A percentile compares a stretch with the other conserved stretches of the same genome.
These are phyloP conservation scores for Epinephelus coioides DNA, from an alignment of 2,797 vertebrate genomes.

Conservation along the genomic window DNA sequence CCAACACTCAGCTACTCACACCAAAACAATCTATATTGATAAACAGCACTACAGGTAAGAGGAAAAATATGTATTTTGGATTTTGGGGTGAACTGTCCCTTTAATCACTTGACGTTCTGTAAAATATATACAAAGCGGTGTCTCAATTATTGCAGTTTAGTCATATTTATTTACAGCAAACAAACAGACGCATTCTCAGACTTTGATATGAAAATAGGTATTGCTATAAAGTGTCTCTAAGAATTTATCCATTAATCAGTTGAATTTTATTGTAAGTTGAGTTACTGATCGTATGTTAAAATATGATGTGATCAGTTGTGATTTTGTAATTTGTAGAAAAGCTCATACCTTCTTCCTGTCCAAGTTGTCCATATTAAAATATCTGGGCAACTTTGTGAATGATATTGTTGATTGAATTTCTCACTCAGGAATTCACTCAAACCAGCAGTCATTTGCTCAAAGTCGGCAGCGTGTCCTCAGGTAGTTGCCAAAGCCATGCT, in stretches of 20 bases:
- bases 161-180: constrained; percentile 26
- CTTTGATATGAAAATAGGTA: constrained; percentile 41
- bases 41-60: too few species aligned
- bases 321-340: constrained; percentile 18
- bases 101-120: background rate
- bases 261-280: background rate
- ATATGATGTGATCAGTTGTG: background rate
- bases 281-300: constrained; percentile 17
- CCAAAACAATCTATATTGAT: too few species aligned
- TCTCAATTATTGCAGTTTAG: constrained; percentile 1
- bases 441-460: constrained; percentile 27
- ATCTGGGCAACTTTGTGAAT: constrained; percentile 10
- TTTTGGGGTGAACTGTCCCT: too few species aligned
- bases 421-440: constrained; percentile 16
- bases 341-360: background rate
- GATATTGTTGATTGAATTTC: constrained; percentile 25
- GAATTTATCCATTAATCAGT: constrained; percentile 1
- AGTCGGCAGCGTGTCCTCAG: constrained; percentile 16
- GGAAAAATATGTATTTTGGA: too few species aligned
- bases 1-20: too few species aligned
- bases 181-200: background rate
- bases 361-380: constrained; percentile 29
- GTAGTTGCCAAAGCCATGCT: background rate
- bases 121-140: background rate
- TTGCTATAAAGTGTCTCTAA: constrained; percentile 5